Conservation (phyloP, 2,797 vertebrate species). For the Lacerta bilineata region DNA sequence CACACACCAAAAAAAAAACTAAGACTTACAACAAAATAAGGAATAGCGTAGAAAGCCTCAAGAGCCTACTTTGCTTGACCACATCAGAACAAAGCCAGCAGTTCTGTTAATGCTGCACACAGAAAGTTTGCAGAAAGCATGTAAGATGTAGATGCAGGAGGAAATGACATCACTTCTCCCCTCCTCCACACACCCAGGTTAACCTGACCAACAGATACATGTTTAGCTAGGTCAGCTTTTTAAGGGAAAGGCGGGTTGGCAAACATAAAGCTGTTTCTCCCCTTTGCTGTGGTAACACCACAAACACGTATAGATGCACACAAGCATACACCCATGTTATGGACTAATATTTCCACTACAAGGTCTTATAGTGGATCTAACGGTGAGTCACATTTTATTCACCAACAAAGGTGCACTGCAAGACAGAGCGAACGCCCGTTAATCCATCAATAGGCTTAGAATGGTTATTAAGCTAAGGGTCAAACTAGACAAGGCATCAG, state of each 20-base stretch:
- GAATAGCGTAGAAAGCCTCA: not conserved
- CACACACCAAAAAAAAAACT: slow-evolving; percentile 15
- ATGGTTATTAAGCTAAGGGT: not conserved
- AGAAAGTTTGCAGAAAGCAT: slow-evolving; percentile 28
- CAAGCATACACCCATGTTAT: no score
- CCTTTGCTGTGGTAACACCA: not conserved
- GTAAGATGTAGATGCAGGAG: not conserved
- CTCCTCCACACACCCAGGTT: not conserved
- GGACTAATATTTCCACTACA: not conserved
- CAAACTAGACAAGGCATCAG: not conserved
- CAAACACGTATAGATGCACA: not conserved
- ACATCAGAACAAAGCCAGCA: slow-evolving; percentile 31
- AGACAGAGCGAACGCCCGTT: not conserved
- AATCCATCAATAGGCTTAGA: not conserved
- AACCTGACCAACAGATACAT: not conserved
- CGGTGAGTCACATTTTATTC: not conserved
- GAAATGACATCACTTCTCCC: not conserved
- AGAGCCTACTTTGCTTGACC: not conserved
- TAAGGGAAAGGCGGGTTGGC: not conserved
- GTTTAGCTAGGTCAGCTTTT: not conserved
- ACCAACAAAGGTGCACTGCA: not conserved
- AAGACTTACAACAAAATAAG: not conserved
- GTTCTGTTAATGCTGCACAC: slow-evolving; percentile 3
- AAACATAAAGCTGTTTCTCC: not conserved
- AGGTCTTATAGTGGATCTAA: not conserved